Evolutionary conservation across 2,797 vertebrate species (phyloP).

Genomic region (Petrocephalus sullivani): DNA sequence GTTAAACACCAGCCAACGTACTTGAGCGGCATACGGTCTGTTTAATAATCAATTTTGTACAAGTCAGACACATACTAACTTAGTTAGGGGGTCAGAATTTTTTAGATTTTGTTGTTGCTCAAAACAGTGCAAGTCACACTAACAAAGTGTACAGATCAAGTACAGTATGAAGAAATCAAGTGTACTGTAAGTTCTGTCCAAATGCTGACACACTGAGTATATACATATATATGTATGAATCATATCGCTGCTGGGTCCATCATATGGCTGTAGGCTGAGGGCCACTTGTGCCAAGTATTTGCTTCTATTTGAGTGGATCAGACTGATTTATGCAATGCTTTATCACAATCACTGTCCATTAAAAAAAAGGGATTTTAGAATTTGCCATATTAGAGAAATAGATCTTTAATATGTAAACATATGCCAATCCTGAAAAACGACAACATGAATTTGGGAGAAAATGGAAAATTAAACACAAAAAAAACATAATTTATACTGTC

Average conservation of each 20-base stretch:
- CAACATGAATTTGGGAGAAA: not conserved
- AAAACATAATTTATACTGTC: not conserved
- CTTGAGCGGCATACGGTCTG: not conserved
- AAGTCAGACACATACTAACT: not conserved
- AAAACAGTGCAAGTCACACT: not conserved
- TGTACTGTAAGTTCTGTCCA: not conserved
- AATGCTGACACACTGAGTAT: not conserved
- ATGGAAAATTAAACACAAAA: not conserved
- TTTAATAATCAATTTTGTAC: not conserved
- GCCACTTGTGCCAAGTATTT: not conserved
- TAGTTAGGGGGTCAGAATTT: no score
- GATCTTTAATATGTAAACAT: not conserved
- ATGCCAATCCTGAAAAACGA: not conserved
- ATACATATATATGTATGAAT: not conserved
- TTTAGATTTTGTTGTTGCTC: not conserved
- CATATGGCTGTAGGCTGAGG: not conserved
- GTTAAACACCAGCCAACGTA: not conserved
- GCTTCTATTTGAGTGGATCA: not conserved
- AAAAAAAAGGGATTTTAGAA: not conserved
- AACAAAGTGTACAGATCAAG: not conserved
- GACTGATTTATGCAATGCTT: conserved; percentile 1
- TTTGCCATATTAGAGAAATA: not conserved
- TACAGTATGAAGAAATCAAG: not conserved
- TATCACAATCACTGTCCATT: not conserved
- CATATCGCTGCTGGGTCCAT: not conserved